Evolutionary conservation across 2,888 invertebrate genomes (phyloP).

Genomic region (Ametastegia equiseti): DNA sequence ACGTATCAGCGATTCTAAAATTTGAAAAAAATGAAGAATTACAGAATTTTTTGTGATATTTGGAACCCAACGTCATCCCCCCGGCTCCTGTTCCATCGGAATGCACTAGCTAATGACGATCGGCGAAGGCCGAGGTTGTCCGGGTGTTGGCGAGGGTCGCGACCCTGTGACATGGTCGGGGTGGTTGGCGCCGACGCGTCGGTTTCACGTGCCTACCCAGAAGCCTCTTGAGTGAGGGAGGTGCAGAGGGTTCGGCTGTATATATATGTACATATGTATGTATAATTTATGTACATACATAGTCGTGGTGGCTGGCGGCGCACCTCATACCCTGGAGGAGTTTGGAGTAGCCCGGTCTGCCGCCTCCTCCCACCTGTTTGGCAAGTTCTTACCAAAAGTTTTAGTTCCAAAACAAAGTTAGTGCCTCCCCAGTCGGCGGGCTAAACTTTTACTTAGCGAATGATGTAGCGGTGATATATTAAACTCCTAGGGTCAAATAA

Average conservation of each 20-base stretch:
- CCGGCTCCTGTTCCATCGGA: not conserved
- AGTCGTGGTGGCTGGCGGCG: not conserved
- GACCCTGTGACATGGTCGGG: conserved; percentile 41
- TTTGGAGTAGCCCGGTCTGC: not conserved
- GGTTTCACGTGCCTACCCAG: not conserved
- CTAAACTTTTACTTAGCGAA: conserved; percentile 17
- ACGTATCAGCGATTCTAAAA: too few relatives aligned
- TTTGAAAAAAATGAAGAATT: too few relatives aligned
- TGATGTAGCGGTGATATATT: conserved; percentile 31
- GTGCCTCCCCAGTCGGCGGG: not conserved
- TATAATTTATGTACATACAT: too few relatives aligned
- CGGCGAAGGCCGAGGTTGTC: conserved; percentile 40
- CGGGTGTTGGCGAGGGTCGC: conserved; percentile 36
- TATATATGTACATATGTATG: too few relatives aligned
- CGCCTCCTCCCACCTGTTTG: conserved; percentile 65
- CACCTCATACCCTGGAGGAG: not conserved
- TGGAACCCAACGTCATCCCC: too few relatives aligned
- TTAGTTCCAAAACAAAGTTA: conserved; percentile 56
- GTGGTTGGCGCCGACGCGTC: conserved; percentile 27
- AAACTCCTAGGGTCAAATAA: conserved; percentile 2
- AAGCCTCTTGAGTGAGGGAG: not conserved
- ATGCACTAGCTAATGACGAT: not conserved
- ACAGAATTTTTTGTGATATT: too few relatives aligned
- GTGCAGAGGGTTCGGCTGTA: too few relatives aligned
- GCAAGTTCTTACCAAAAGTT: conserved; percentile 63